Conservation (phyloP, 2,888 invertebrate genomes). For the Rapana venosa region DNA sequence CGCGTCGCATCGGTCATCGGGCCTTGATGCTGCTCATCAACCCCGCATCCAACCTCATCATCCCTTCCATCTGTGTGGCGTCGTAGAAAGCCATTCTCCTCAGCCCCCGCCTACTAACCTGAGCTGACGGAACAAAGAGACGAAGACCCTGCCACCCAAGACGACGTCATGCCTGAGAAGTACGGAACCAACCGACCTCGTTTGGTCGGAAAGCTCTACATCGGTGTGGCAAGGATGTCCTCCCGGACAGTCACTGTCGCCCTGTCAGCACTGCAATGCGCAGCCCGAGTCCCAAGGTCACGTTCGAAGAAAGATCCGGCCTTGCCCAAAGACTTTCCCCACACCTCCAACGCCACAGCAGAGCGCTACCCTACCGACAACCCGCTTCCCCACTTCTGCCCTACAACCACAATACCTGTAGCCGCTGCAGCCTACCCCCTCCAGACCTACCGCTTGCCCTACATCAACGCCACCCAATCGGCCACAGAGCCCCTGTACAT, state of each 20-base stretch:
- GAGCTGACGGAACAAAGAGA: slow-evolving; percentile 14
- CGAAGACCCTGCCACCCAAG: slow-evolving; percentile 48
- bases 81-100: slow-evolving; percentile 41
- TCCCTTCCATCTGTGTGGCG: slow-evolving; percentile 64
- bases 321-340: slow-evolving; percentile 63
- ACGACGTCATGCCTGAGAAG: slow-evolving; percentile 53
- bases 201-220: slow-evolving; percentile 63
- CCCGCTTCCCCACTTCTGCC: slow-evolving; percentile 75
- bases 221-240: slow-evolving; percentile 61
- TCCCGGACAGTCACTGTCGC: slow-evolving; percentile 49
- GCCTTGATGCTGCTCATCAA: slow-evolving; percentile 54
- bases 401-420: slow-evolving; percentile 70
- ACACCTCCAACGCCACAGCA: slow-evolving; percentile 49
- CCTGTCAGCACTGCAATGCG: slow-evolving; percentile 36
- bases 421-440: slow-evolving; percentile 66
- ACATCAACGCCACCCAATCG: slow-evolving; percentile 75
- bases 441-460: slow-evolving; percentile 62
- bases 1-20: slow-evolving; percentile 52
- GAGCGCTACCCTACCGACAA: slow-evolving; percentile 63
- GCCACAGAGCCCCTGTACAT: slow-evolving; percentile 78
- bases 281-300: slow-evolving; percentile 43
- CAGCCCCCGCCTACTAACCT: slow-evolving; percentile 11
- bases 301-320: slow-evolving; percentile 71
- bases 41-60: slow-evolving; percentile 60
- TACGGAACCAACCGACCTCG: slow-evolving; percentile 66